Evolutionary conservation across 2,888 invertebrate species (phyloP).

Genomic region (Gortyna flavago): DNA sequence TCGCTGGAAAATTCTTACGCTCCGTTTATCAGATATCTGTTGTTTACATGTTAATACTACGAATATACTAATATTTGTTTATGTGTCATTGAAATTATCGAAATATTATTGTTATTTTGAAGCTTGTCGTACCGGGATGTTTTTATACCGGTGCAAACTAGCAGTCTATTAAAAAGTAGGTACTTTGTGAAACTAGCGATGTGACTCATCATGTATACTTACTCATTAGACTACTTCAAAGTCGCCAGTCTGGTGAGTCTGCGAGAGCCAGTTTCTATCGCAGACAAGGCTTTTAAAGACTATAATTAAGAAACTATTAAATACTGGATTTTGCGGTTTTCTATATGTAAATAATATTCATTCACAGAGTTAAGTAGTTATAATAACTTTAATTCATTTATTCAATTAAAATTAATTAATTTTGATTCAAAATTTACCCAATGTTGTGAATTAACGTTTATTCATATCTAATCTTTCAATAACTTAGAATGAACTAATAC

Average conservation of each 20-base stretch:
- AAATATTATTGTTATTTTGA: constrained; percentile 48
- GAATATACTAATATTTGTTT: constrained; percentile 64
- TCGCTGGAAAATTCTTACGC: constrained; percentile 68
- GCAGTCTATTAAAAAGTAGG: too few relatives aligned
- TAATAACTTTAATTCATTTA: constrained; percentile 1
- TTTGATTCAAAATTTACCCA: too few relatives aligned
- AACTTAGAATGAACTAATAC: neutral
- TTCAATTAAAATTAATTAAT: neutral
- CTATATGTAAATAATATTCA: constrained; percentile 1
- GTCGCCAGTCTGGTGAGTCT: constrained; percentile 5
- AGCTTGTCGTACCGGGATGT: constrained; percentile 12
- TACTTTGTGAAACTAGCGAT: constrained; percentile 12
- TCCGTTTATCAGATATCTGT: constrained; percentile 66
- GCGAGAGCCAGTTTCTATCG: neutral
- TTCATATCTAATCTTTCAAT: neutral
- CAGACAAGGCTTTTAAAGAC: neutral
- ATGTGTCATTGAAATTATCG: constrained; percentile 59
- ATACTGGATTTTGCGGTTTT: constrained; percentile 2
- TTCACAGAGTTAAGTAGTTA: neutral
- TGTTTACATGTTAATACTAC: constrained; percentile 61
- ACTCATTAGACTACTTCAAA: constrained; percentile 7
- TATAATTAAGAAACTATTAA: neutral
- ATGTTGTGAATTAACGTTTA: neutral
- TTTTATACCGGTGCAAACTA: constrained; percentile 21
- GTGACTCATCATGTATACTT: neutral